Base-by-base conservation (phyloP, 1,140 invertebrate species). In the Neuroterus valhalla region DNA sequence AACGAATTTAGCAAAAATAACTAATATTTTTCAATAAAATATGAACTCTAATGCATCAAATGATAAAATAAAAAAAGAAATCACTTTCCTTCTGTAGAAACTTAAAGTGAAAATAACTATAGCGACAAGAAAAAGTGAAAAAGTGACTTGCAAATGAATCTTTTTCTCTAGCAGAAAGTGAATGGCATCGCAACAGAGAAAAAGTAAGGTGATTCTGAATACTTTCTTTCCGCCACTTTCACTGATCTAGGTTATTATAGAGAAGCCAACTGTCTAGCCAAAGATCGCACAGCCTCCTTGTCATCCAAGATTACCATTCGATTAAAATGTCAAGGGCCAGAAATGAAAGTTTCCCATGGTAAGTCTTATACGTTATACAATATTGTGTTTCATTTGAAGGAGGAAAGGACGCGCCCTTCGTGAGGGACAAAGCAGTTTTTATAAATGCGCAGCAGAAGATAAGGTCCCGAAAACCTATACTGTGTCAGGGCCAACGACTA, bases 381-480 rank as follows among this genome's bases (percentile, higher is more conserved):
- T 31, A 31, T 31, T 62, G 4, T 14, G 26, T 14, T 23, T 79
- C 76, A 77, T 77, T 74, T 74, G 71, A 73, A 74, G 72, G 68
- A 75, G 74, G 70, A 77, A 81, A 81, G 77, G 72, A 74, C 72
- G 70, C 78, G 76, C 75, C 83, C 83, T 83, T 84, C 78, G 76
- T 5, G 74, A 78, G 67, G 75, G 75, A 77, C 72, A 66, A 70
- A 73, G 50, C 2, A 15, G 26, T n/a, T 23, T 62, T 19, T 76
- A 76, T 75, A 77, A 75, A 71, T 71, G 71, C 76, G 74, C 31
- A 66, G 74, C 78, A 72, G 74, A 77, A 78, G 78, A 71, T 77
- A 81, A 75, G 62, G 76, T 74, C 76, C 81, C 62, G 74, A 72
- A 80, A 81, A 78, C 70, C 73, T 80, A 78, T 81, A 82, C 66